Base-by-base conservation (phyloP, 2,888 invertebrate genomes). In the Arge pagana region DNA sequence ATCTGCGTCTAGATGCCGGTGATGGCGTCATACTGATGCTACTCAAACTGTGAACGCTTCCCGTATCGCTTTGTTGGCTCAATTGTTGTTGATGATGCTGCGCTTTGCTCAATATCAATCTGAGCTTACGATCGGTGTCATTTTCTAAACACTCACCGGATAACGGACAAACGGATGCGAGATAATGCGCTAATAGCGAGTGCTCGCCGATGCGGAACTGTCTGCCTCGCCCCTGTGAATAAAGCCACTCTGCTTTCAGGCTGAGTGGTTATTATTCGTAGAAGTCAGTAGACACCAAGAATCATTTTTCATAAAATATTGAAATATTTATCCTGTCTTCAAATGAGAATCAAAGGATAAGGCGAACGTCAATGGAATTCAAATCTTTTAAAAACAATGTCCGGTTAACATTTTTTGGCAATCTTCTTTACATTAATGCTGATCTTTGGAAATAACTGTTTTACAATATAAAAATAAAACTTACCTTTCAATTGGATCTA, bases 211-310 rank as follows among this genome's bases (percentile, higher is more conserved):
- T 80, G 50, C 89, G 86, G 79, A 88, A 95, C 73, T 93, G 89
- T 54, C 94, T 83, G 0, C 95, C 96, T 65, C 91, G 86, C 37
- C 96, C 96, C 80, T 96, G 96, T 58, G 94, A 94, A 78, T 94
- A 95, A 52, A 96, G 79, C 96, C 96, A 96, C 74, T 96, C 96
- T 0, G 94, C 95, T 80, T 92, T 90, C 61, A 95, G 81, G 74
- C 95, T 93, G 75, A 51, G 60, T 62, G 52, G 48, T 41, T 40
- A 43, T 48, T 19, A 50, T 31, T 48, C 13, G 41, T 49, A 33
- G 37, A 52, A n/a, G n/a, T n/a, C n/a, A n/a, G n/a, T n/a, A n/a
- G n/a, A n/a, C n/a, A n/a, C n/a, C n/a, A n/a, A n/a, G n/a, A n/a
- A n/a, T n/a, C n/a, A n/a, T n/a, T n/a, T n/a, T n/a, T n/a, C n/a